Conservation (phyloP, 2,888 invertebrate species). For the Drosophila fulvimacula region DNA sequence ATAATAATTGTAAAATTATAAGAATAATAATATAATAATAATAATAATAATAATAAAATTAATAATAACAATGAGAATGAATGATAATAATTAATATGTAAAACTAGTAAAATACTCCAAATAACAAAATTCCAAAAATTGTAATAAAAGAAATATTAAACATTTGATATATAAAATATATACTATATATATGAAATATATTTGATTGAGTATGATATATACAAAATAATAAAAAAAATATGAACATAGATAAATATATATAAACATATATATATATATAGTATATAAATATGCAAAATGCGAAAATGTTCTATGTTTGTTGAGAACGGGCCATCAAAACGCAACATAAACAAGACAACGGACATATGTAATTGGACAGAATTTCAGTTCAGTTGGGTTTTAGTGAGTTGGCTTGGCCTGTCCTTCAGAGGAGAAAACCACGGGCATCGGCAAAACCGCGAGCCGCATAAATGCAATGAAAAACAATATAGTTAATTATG, state of each 20-base stretch:
- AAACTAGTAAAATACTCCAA: too few species aligned
- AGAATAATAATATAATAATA: too few species aligned
- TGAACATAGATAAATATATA: background rate
- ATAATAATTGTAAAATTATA: too few species aligned
- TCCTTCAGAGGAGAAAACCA: background rate
- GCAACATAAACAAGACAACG: conserved; percentile 11
- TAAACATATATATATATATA: background rate
- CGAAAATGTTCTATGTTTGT: background rate
- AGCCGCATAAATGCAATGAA: conserved; percentile 55
- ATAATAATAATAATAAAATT: too few species aligned
- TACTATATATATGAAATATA: too few species aligned
- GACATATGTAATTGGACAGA: conserved; percentile 4
- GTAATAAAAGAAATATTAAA: too few species aligned
- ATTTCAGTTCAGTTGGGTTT: background rate
- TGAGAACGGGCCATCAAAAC: background rate
- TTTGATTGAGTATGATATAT: too few species aligned
- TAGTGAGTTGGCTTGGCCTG: background rate
- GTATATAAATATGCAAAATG: background rate
- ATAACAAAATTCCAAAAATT: too few species aligned
- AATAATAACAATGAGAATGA: too few species aligned
- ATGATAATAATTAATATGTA: too few species aligned
- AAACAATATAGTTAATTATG: conserved; percentile 78
- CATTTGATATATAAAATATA: too few species aligned
- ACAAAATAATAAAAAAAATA: background rate
- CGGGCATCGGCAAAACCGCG: conserved; percentile 26